Evolutionary conservation across 2,888 invertebrate genomes (phyloP).

Genomic region (Resseliella maxima): DNA sequence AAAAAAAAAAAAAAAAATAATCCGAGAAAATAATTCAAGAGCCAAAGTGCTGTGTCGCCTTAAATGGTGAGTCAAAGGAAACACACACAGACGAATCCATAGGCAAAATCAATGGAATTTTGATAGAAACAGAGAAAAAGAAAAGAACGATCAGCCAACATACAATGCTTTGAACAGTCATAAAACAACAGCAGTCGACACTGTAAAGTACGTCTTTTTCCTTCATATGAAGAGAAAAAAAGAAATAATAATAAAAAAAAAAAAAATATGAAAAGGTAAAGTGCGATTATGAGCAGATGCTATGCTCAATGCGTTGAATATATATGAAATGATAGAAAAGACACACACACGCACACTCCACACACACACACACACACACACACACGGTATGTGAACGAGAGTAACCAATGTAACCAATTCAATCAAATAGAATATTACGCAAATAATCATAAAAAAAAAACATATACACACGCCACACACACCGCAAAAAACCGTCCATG

Average conservation of each 20-base stretch:
- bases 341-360: too few relatives aligned
- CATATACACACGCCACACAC: not conserved
- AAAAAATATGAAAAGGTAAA: not conserved
- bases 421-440: slow-evolving; percentile 15
- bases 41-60: not conserved
- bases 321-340: not conserved
- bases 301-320: not conserved
- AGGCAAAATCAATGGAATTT: slow-evolving; percentile 37
- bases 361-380: too few relatives aligned
- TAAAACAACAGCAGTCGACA: not conserved
- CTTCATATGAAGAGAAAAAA: not conserved
- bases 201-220: not conserved
- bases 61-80: slow-evolving; percentile 37
- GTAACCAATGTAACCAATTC: not conserved
- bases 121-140: not conserved
- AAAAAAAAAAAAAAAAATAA: not conserved
- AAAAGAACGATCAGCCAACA: not conserved
- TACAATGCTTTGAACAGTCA: not conserved
- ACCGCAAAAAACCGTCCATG: slow-evolving; percentile 7
- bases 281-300: slow-evolving; percentile 19
- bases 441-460: slow-evolving; percentile 3
- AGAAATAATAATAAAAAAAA: not conserved
- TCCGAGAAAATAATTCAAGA: slow-evolving; percentile 9
- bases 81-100: not conserved
- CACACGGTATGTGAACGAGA: not conserved